These are phyloP conservation scores for Notarius quadriscutis DNA, from an alignment of 2,113 vertebrate genomes.

Conservation along the genomic window DNA sequence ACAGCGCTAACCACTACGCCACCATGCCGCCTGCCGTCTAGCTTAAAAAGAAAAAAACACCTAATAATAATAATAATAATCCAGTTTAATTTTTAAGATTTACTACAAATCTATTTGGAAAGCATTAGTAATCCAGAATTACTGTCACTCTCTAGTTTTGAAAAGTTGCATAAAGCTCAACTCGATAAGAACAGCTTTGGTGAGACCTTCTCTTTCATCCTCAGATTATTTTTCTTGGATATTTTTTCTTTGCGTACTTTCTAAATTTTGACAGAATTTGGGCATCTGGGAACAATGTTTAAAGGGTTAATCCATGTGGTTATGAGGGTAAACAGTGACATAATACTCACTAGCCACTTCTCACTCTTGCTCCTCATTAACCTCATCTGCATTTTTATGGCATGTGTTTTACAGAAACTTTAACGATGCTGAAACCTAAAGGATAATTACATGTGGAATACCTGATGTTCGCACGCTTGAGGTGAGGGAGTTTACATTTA, in stretches of 20 bases:
- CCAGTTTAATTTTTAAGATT: neutral
- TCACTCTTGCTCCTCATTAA: neutral
- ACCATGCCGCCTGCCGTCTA: too few relatives aligned
- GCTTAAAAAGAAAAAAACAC: too few relatives aligned
- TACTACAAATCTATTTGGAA: neutral
- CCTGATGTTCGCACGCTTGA: neutral
- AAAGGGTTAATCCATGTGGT: neutral
- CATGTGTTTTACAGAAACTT: neutral
- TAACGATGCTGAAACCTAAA: constrained; percentile 28
- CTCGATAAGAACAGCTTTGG: neutral
- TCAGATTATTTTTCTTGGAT: neutral
- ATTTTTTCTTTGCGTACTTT: neutral
- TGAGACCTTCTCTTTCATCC: neutral
- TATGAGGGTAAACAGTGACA: neutral
- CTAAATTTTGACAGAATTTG: neutral
- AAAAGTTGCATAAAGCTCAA: neutral
- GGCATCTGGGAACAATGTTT: neutral
- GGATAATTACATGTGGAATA: constrained; percentile 7
- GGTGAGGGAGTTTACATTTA: neutral
- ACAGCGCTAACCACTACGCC: too few relatives aligned
- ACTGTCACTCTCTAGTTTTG: neutral
- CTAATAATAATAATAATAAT: too few relatives aligned
- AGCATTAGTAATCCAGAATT: neutral
- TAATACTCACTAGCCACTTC: neutral
- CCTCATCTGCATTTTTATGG: neutral